Evolutionary conservation across 2,797 vertebrate genomes (phyloP), one percentile per base, ranked within the genome.

Genomic region (Psittacula derbiana): DNA sequence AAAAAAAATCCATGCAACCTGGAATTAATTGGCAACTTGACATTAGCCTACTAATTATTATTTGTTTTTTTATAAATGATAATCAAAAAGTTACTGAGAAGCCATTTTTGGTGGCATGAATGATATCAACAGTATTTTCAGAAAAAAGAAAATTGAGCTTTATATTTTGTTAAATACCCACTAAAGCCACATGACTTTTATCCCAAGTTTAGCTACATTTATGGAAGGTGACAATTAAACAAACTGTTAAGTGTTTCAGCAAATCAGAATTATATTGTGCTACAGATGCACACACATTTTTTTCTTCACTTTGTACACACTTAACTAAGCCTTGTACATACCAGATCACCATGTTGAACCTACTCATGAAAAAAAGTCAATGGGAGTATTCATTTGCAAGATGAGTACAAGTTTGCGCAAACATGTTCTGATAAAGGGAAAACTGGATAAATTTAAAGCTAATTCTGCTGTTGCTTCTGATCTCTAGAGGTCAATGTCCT

Each of bases 111-210:
- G 38, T n/a, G 33, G 43, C 23, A 33, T 40, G 8, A 82, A 28
- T 55, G 27, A 74, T 58, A 16, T n/a, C 49, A 80, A 19, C 30
- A 40, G 12, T 5, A 20, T 40, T 60, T 71, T 3, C 0, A 0
- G 16, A 53, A 52, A 81, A 71, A 91, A 80, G 9, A 80, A 81
- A 69, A 47, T 8, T 47, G 12, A 72, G 10, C 5, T 53, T 75
- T 66, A n/a, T 57, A 13, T 57, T 83, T 76, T 52, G 52, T 57
- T 79, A 69, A 47, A n/a, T 69, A 50, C 10, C 24, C 30, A 43
- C 14, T 43, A 53, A 16, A 21, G 25, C 4, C 23, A 52, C 14
- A 17, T 40, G 65, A 43, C 11, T 64, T 25, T 24, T 25, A 44
- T 64, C 16, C 75, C 75, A 72, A 88, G 57, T 72, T 23, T 27